Conservation (phyloP, 53 echinoderm and acorn worm genomes). For the Antedon mediterranea region DNA sequence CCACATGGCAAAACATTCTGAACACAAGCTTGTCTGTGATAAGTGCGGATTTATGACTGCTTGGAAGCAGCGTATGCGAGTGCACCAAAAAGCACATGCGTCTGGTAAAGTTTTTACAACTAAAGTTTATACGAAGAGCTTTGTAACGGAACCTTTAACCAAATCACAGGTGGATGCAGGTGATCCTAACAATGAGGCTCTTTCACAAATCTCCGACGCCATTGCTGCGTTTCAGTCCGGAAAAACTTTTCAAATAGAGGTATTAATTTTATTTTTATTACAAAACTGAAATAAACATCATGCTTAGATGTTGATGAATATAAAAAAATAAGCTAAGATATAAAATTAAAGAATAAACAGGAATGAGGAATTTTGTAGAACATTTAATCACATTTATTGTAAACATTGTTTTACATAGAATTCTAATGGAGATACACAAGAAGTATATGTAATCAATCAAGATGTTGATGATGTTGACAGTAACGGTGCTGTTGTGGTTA, state of each 20-base stretch:
- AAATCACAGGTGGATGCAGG: background rate
- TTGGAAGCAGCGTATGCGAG: conserved; percentile 47
- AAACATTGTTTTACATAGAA: background rate
- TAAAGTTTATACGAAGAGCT: background rate
- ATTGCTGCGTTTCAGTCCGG: conserved; percentile 26
- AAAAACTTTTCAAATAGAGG: conserved; percentile 13
- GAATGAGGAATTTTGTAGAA: too few relatives aligned
- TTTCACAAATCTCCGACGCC: conserved; percentile 22
- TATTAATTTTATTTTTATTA: too few relatives aligned
- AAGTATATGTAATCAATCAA: background rate
- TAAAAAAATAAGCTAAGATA: too few relatives aligned
- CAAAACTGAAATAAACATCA: too few relatives aligned
- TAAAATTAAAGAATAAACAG: too few relatives aligned
- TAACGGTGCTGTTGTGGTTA: background rate
- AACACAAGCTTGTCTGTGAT: conserved; percentile 44
- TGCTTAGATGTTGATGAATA: too few relatives aligned
- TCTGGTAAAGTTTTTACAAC: conserved; percentile 12
- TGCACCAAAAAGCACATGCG: conserved; percentile 57
- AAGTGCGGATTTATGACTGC: conserved; percentile 59
- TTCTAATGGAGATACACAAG: background rate
- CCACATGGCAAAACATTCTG: conserved; percentile 87
- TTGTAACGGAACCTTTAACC: background rate
- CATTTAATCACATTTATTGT: too few relatives aligned
- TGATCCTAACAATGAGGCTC: conserved; percentile 6
- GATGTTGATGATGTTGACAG: background rate